phyloP scores from a whole-genome alignment of 2,888 invertebrate genomes.

The Diploptera punctata region DNA sequence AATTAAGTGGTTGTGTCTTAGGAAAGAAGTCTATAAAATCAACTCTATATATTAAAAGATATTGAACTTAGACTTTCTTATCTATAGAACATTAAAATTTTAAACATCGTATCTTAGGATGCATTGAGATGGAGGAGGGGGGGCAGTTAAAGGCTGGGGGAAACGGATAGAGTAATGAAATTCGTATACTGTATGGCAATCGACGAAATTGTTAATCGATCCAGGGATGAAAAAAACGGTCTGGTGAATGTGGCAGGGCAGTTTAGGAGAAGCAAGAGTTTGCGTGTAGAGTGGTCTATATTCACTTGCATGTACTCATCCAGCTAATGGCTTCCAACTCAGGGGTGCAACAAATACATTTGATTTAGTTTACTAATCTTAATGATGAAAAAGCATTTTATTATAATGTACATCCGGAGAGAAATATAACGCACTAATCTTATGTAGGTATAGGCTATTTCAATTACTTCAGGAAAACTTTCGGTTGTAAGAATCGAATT shows the following conservation, averaged over 20 bases:
- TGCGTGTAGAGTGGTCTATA: conserved; percentile 43
- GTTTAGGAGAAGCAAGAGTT: background rate
- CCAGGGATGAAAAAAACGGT: background rate
- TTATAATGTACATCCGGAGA: too few species aligned
- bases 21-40: too few species aligned
- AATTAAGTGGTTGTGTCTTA: too few species aligned
- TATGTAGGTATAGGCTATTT: too few species aligned
- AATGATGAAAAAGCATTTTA: too few species aligned
- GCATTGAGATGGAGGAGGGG: background rate
- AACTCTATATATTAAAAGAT: too few species aligned
- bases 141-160: conserved; percentile 17
- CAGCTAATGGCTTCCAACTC: conserved; percentile 27
- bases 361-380: too few species aligned
- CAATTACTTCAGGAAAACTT: too few species aligned
- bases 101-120: background rate
- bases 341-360: background rate
- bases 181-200: conserved; percentile 27
- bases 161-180: conserved; percentile 27
- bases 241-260: background rate
- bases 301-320: conserved; percentile 32
- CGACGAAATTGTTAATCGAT: conserved; percentile 31
- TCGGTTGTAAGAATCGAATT: too few species aligned
- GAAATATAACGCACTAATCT: too few species aligned
- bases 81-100: background rate
- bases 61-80: background rate